These are phyloP conservation scores for Caenorhabditis sinica DNA, from an alignment of 2,888 invertebrate species.

Conservation along the genomic window DNA sequence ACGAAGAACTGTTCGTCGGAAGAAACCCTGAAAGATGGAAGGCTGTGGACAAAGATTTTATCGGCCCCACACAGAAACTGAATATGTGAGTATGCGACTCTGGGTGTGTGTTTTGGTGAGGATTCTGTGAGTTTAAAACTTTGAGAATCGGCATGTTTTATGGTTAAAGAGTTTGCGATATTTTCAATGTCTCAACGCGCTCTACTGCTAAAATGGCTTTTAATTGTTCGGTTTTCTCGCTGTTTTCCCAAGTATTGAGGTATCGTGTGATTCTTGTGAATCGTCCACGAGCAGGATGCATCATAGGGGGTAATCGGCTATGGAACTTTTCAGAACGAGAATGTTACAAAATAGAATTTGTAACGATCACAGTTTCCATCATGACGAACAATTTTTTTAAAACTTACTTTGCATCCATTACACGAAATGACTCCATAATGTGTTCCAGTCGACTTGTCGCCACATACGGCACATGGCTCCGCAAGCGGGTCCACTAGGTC, in stretches of 20 bases:
- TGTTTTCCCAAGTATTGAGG: too few relatives aligned
- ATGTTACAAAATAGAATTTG: too few relatives aligned
- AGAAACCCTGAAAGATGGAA: conserved; percentile 80
- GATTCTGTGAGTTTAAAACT: background rate
- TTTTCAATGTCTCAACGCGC: too few relatives aligned
- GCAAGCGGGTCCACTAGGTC: conserved; percentile 80
- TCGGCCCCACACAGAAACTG: background rate
- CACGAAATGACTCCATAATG: conserved; percentile 80
- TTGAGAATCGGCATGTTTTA: too few relatives aligned
- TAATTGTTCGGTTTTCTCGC: too few relatives aligned
- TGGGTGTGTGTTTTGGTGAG: conserved; percentile 3
- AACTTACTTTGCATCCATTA: conserved; percentile 80
- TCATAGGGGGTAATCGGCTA: too few relatives aligned
- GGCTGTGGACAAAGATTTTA: conserved; percentile 1
- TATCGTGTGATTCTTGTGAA: too few relatives aligned
- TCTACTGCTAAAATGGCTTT: too few relatives aligned
- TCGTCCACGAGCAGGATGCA: too few relatives aligned
- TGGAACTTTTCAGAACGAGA: too few relatives aligned
- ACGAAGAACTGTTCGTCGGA: conserved; percentile 83
- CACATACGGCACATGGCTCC: conserved; percentile 83
- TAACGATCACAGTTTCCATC: too few relatives aligned
- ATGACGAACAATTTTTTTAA: background rate
- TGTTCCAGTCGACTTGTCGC: conserved; percentile 78
- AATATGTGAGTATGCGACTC: background rate
- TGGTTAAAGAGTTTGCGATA: too few relatives aligned